Evolutionary conservation across 1,140 invertebrate genomes (phyloP).

Genomic region (Camponotus vicinus): DNA sequence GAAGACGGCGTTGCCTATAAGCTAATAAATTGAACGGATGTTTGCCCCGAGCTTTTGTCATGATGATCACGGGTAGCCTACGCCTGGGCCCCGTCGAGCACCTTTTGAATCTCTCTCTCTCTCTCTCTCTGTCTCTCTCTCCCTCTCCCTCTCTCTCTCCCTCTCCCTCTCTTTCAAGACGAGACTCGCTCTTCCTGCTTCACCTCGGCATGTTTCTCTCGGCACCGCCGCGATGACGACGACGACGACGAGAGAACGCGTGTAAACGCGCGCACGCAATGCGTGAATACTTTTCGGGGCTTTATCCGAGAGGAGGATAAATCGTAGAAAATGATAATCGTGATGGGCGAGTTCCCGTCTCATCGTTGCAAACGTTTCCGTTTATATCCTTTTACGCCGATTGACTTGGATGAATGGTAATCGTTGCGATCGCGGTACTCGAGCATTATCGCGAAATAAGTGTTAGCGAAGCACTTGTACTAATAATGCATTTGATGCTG

Average conservation of each 20-base stretch:
- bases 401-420: constrained; percentile 40
- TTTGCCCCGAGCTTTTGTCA: constrained; percentile 84
- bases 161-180: constrained; percentile 30
- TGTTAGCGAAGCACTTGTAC: neutral
- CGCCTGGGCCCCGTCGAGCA: constrained; percentile 73
- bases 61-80: constrained; percentile 82
- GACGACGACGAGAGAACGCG: constrained; percentile 26
- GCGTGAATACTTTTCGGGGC: constrained; percentile 41
- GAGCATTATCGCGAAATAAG: neutral
- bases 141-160: constrained; percentile 13
- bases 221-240: no score
- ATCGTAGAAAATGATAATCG: constrained; percentile 53
- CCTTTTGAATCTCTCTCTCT: constrained; percentile 72
- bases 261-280: constrained; percentile 46
- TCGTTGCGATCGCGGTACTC: constrained; percentile 22
- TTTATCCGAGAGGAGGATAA: constrained; percentile 54
- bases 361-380: neutral
- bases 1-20: constrained; percentile 77
- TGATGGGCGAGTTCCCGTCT: constrained; percentile 51
- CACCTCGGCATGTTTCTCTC: constrained; percentile 11
- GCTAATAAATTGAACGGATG: constrained; percentile 85
- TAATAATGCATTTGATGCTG: constrained; percentile 7
- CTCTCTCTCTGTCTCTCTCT: no score
- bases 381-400: constrained; percentile 13
- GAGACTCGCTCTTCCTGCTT: constrained; percentile 30